Evolutionary conservation across 1,140 invertebrate genomes (phyloP).

Genomic region (Drosophila saltans): DNA sequence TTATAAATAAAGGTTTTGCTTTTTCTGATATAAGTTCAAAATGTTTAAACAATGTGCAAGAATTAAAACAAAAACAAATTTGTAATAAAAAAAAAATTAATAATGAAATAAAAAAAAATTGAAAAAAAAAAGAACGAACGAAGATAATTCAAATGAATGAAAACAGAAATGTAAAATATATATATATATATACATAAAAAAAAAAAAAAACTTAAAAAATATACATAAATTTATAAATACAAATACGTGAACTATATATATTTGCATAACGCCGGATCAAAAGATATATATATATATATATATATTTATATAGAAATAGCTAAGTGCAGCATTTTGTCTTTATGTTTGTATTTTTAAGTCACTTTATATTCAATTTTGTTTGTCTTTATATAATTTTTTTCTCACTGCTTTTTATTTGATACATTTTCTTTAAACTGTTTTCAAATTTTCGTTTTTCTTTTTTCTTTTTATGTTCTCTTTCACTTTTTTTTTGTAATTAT

Average conservation of each 20-base stretch:
- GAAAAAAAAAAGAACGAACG: constrained; percentile 21
- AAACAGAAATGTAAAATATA: constrained; percentile 44
- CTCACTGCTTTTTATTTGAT: constrained; percentile 33
- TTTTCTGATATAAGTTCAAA: constrained; percentile 60
- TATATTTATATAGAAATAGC: not conserved
- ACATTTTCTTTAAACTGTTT: constrained; percentile 1
- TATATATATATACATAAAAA: constrained; percentile 29
- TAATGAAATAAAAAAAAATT: constrained; percentile 17
- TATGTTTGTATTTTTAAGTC: constrained; percentile 55
- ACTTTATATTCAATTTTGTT: constrained; percentile 33
- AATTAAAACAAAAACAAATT: constrained; percentile 27
- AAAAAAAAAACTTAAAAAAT: constrained; percentile 30
- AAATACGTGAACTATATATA: constrained; percentile 9
- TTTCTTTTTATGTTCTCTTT: not conserved
- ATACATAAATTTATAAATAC: constrained; percentile 40
- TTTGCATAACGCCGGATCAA: constrained; percentile 25
- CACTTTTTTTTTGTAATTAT: not conserved
- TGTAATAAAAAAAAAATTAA: constrained; percentile 36
- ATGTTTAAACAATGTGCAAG: constrained; percentile 31
- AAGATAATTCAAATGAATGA: constrained; percentile 41
- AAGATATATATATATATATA: constrained; percentile 6
- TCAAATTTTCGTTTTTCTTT: not conserved
- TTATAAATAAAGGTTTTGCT: constrained; percentile 52
- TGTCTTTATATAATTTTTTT: constrained; percentile 50
- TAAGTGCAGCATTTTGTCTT: constrained; percentile 29